These are phyloP conservation scores for Ephestia elutella DNA, from an alignment of 1,140 invertebrate genomes.

Conservation along the genomic window DNA sequence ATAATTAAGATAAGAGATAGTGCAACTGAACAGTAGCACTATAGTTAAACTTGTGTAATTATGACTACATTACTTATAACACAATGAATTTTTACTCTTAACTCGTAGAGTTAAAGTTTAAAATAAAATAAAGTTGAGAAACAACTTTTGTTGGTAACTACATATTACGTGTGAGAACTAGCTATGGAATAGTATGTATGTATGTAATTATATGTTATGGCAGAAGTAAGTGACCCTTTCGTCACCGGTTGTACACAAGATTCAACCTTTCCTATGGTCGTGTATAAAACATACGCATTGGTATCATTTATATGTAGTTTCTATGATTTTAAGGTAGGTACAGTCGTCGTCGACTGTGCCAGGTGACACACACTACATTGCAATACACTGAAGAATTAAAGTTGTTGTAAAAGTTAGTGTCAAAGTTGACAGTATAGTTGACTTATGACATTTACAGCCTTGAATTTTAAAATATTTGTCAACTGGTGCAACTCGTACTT, in stretches of 20 bases:
- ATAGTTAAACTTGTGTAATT: background rate
- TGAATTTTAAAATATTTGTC: too few relatives aligned
- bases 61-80: background rate
- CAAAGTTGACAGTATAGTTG: too few relatives aligned
- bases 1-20: background rate
- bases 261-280: background rate
- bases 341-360: too few relatives aligned
- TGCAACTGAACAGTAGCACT: background rate
- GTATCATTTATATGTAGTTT: too few relatives aligned
- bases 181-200: background rate
- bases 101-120: background rate
- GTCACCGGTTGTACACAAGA: background rate
- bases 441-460: too few relatives aligned
- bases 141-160: background rate
- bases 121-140: background rate
- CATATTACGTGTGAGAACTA: background rate
- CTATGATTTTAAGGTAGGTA: too few relatives aligned
- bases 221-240: background rate
- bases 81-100: background rate
- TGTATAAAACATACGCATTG: too few relatives aligned
- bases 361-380: too few relatives aligned
- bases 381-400: too few relatives aligned
- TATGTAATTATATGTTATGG: background rate
- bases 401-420: too few relatives aligned
- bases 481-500: too few relatives aligned